Percentiles rank a stretch among this genome's conserved stretches.
These are phyloP conservation scores for Drosophila jambulina DNA, from an alignment of 1,140 invertebrate genomes.

Conservation along the genomic window DNA sequence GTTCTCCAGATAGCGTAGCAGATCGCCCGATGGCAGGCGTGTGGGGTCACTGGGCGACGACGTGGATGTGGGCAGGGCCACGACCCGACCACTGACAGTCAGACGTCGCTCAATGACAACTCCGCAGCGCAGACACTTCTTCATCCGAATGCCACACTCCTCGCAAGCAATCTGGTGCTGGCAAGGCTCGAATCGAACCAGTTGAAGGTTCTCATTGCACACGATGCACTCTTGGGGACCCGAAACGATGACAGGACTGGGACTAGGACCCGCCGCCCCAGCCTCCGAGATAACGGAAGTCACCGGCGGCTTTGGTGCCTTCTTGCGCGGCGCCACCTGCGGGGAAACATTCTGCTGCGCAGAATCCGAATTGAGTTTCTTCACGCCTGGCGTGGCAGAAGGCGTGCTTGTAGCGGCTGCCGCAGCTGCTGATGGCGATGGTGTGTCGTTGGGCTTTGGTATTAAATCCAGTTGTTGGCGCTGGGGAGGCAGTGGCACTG, in stretches of 20 bases:
- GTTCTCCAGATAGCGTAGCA: constrained; percentile 92
- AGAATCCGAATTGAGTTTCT: constrained; percentile 74
- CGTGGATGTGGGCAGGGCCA: constrained; percentile 55
- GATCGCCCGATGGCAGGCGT: constrained; percentile 87
- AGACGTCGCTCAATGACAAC: constrained; percentile 87
- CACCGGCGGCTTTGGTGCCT: constrained; percentile 75
- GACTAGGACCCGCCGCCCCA: constrained; percentile 30
- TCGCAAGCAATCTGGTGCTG: constrained; percentile 91
- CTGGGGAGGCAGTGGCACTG: constrained; percentile 37
- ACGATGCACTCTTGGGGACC: constrained; percentile 89
- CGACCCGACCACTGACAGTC: constrained; percentile 58
- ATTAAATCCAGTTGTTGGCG: constrained; percentile 39
- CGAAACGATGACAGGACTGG: constrained; percentile 29
- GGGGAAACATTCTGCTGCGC: constrained; percentile 56
- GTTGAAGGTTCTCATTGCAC: constrained; percentile 90
- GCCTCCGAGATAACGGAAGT: constrained; percentile 24
- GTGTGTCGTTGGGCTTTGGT: constrained; percentile 50
- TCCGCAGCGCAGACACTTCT: constrained; percentile 92
- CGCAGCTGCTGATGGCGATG: constrained; percentile 32
- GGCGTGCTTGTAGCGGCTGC: constrained; percentile 32
- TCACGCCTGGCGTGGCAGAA: constrained; percentile 61
- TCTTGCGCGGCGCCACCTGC: constrained; percentile 77
- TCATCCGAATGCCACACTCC: constrained; percentile 92
- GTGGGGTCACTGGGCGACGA: constrained; percentile 75
- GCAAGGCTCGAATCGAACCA: constrained; percentile 89